A percentile compares a stretch with the other conserved stretches of the same genome.
phyloP scores from a whole-genome alignment of 2,113 vertebrate species.

The Micromys minutus region DNA sequence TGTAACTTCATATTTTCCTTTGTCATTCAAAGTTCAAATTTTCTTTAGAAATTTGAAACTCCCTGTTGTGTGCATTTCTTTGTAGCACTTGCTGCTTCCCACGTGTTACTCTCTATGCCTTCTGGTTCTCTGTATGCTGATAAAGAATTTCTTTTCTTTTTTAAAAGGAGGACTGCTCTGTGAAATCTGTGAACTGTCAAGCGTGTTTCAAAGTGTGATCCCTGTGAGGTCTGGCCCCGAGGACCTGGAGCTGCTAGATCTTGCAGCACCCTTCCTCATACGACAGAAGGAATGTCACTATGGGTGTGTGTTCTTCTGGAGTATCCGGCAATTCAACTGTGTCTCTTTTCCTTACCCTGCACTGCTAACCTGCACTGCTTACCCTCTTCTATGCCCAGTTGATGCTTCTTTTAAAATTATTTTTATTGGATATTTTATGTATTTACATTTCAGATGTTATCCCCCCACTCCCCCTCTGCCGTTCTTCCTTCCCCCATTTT shows the following conservation, averaged over 20 bases:
- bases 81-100: neutral
- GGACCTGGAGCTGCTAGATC: constrained; percentile 87
- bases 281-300: constrained; percentile 88
- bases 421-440: too few species aligned
- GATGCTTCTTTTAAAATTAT: too few species aligned
- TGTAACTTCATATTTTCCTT: neutral
- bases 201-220: constrained; percentile 89
- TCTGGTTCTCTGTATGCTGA: neutral
- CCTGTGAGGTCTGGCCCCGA: constrained; percentile 87
- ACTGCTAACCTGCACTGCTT: too few species aligned
- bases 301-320: constrained; percentile 87
- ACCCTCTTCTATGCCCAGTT: neutral
- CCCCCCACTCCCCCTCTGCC: too few species aligned
- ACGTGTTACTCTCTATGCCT: neutral
- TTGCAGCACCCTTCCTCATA: constrained; percentile 93
- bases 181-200: constrained; percentile 87
- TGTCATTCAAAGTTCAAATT: constrained; percentile 17
- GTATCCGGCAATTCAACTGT: neutral
- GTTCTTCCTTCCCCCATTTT: too few species aligned
- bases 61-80: neutral
- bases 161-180: constrained; percentile 88
- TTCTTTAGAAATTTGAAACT: neutral
- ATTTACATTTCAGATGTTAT: too few species aligned
- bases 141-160: neutral
- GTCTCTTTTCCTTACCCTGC: neutral